Base-by-base conservation (phyloP, 2,888 invertebrate genomes). In the Volucella bombylans region DNA sequence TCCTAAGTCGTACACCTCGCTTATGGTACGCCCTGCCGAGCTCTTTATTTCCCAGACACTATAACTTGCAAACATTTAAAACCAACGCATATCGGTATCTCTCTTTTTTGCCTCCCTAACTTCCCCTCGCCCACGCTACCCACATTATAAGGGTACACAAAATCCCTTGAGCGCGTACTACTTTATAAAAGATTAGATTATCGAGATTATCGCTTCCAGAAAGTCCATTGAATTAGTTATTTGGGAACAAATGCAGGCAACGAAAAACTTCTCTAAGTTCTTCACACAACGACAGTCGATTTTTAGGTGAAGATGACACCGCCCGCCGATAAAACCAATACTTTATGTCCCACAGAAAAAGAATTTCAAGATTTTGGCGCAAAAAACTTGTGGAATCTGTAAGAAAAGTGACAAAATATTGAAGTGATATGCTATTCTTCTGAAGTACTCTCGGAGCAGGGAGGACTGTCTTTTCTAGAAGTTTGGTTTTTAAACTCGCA, bases 21-120 rank as follows among this genome's bases (percentile, higher is more conserved):
- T n/a, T n/a, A n/a, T n/a, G n/a, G n/a, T n/a, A n/a, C n/a, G n/a
- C n/a, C n/a, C n/a, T n/a, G n/a, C n/a, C n/a, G n/a, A n/a, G n/a
- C n/a, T n/a, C n/a, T n/a, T n/a, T n/a, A 90, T 11, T 90, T 91
- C 47, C 87, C 91, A 18, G 91, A 91, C 47, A 91, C 89, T 76
- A 90, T 91, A 67, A 89, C 90, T 3, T 90, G 90, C 68, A 88
- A 90, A 86, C 89, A 12, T 88, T 89, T 49, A 88, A 87, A 85
- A 85, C 88, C 18, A 88, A 88, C n/a, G n/a, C n/a, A n/a, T n/a
- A n/a, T n/a, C n/a, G n/a, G n/a, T n/a, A n/a, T n/a, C n/a, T n/a
- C n/a, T n/a, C n/a, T n/a, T n/a, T n/a, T n/a, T n/a, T n/a, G n/a
- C n/a, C n/a, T n/a, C n/a, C n/a, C n/a, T n/a, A n/a, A n/a, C n/a